Evolutionary conservation across 2,113 vertebrate genomes (phyloP).

Genomic region (Antechinus stuartii): DNA sequence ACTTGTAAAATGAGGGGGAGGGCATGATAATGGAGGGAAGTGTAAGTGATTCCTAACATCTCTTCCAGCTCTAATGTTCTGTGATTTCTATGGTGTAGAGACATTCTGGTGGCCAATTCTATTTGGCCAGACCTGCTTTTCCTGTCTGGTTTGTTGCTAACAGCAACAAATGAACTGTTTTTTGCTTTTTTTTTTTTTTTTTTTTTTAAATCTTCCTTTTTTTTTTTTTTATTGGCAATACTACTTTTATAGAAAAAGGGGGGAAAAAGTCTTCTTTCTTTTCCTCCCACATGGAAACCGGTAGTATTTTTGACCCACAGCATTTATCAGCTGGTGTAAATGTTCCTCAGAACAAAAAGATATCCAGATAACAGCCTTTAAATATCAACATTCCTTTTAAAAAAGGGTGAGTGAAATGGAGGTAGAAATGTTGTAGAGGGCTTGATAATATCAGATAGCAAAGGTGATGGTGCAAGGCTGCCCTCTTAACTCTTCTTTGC

Average conservation of each 20-base stretch:
- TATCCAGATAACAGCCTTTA: neutral
- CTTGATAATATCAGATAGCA: neutral
- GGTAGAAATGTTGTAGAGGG: neutral
- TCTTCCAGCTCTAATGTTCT: neutral
- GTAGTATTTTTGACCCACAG: rapidly evolving
- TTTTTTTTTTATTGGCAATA: constrained; percentile 17
- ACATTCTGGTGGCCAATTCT: neutral
- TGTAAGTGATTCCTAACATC: neutral
- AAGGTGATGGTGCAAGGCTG: too few species aligned
- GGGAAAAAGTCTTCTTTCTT: neutral
- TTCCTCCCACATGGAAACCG: neutral
- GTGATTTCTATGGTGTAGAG: neutral
- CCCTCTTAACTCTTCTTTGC: rapidly evolving
- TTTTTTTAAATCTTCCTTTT: neutral
- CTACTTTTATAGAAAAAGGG: constrained; percentile 42
- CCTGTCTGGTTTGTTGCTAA: constrained; percentile 70
- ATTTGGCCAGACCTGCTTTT: constrained; percentile 72
- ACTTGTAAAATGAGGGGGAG: neutral
- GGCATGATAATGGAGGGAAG: too few species aligned
- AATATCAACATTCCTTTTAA: neutral
- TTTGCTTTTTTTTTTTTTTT: too few species aligned
- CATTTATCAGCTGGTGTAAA: neutral
- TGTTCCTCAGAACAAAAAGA: neutral
- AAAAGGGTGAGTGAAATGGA: too few species aligned
- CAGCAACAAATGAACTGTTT: constrained; percentile 26